phyloP scores from a whole-genome alignment of 2,113 vertebrate species.

The Apteryx owenii region DNA sequence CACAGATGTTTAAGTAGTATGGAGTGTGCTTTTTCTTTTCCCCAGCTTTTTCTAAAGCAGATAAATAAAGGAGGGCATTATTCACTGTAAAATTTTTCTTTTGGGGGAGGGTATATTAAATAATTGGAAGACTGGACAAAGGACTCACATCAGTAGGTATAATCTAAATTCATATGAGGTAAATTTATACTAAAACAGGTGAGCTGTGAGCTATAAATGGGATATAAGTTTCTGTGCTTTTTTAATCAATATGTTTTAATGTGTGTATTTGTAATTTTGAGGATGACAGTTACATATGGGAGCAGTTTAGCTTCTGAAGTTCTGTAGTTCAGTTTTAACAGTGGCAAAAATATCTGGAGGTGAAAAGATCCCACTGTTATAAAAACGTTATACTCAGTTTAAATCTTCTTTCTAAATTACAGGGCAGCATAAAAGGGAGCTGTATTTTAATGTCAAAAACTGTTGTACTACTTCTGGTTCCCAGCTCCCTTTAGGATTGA shows the following conservation, averaged over 20 bases:
- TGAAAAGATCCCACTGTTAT: background rate
- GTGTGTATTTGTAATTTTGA: background rate
- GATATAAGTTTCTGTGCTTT: background rate
- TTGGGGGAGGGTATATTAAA: background rate
- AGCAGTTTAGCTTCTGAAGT: background rate
- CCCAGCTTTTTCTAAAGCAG: background rate
- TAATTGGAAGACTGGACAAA: background rate
- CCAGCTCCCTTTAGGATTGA: constrained; percentile 7
- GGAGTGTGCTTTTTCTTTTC: background rate
- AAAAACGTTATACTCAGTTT: background rate
- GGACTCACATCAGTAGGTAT: background rate
- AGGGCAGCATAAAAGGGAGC: background rate
- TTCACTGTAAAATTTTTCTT: background rate
- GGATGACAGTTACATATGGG: background rate
- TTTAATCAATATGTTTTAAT: background rate
- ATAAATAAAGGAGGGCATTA: background rate
- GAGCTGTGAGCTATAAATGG: background rate
- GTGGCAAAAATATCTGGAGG: background rate
- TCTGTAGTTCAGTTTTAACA: background rate
- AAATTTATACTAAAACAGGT: background rate
- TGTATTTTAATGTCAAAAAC: constrained; percentile 34
- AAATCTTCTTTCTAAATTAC: background rate
- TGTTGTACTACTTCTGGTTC: background rate
- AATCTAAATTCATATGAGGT: background rate
- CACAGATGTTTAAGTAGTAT: background rate